Evolutionary conservation across 1,140 invertebrate genomes (phyloP), one percentile per base, ranked within the genome.

Genomic region (Odontomachus brunneus): DNA sequence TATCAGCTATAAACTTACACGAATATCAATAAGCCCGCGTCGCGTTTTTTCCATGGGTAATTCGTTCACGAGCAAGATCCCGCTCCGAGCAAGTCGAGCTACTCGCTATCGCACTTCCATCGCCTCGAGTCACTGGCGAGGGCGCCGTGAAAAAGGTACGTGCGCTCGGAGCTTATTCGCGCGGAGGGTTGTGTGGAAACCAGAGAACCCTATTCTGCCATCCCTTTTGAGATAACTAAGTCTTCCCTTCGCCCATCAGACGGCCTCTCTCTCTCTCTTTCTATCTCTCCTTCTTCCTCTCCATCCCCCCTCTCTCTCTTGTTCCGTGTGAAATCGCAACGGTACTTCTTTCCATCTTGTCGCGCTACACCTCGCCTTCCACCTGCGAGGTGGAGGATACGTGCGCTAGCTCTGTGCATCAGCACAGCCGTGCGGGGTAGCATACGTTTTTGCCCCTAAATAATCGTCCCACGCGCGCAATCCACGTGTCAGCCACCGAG

Each of bases 211-310:
- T 74, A 83, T 84, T 89, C 57, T 55, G 62, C 69, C 51, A 59
- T 82, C 83, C 73, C 74, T 87, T 89, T 80, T 63, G 29, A 48
- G 85, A 89, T 89, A 89, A 89, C 88, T 87, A 84, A 90, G 71
- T 89, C 86, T 88, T 88, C 87, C 69, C 74, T 67, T 72, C 74
- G 22, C 60, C 76, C 33, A 81, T 83, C 83, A 83, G 78, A 65
- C 87, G 73, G 22, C 22, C 65, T 76, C 57, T 72, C 69, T 74
- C 72, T n/a, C 14, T 51, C 29, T 33, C 29, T 33, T 5, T 33
- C 29, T 33, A 2, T 33, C 29, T 33, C 29, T 33, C 29, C 5
- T 5, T 2, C 29, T 33, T 5, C 5, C 29, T 33, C 29, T 33
- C 29, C 2, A 2, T 33, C 29, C 5, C 29, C 29, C 29, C 5